These are phyloP conservation scores for Drosophila ezoana DNA, from an alignment of 2,888 invertebrate species.

Conservation along the genomic window DNA sequence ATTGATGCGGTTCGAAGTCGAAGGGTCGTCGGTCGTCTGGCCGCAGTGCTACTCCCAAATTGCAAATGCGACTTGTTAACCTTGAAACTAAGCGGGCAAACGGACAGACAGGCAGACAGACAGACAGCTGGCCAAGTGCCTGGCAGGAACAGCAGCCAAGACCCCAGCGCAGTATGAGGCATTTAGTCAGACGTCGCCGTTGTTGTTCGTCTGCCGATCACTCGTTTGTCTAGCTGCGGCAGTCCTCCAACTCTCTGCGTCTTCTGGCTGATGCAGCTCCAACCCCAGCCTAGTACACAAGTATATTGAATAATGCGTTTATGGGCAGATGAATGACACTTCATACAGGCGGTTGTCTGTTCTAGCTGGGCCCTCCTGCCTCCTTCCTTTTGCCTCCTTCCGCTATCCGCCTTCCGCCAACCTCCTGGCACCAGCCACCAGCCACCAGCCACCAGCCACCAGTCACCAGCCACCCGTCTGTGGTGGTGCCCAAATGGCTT, in stretches of 20 bases:
- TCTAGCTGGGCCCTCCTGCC: slow-evolving; percentile 41
- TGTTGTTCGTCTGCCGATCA: slow-evolving; percentile 77
- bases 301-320: slow-evolving; percentile 84
- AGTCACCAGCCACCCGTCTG: slow-evolving; percentile 11
- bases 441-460: slow-evolving; percentile 20
- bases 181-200: slow-evolving; percentile 77
- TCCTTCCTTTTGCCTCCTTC: slow-evolving; percentile 8
- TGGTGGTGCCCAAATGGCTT: slow-evolving; percentile 69
- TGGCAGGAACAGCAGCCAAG: slow-evolving; percentile 40
- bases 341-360: slow-evolving; percentile 78
- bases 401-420: slow-evolving; percentile 28
- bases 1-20: slow-evolving; percentile 65
- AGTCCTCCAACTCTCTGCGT: slow-evolving; percentile 31
- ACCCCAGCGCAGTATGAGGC: slow-evolving; percentile 78
- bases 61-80: slow-evolving; percentile 84
- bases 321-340: slow-evolving; percentile 84
- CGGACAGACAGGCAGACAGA: slow-evolving; percentile 43
- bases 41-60: slow-evolving; percentile 74
- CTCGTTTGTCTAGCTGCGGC: slow-evolving; percentile 76
- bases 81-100: slow-evolving; percentile 76
- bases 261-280: slow-evolving; percentile 15
- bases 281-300: slow-evolving; percentile 27
- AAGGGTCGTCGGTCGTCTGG: slow-evolving; percentile 43
- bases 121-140: slow-evolving; percentile 52
- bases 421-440: slow-evolving; percentile 21